These are phyloP conservation scores for Pangasius krempfi DNA, from an alignment of 2,797 vertebrate species.

Conservation along the genomic window DNA sequence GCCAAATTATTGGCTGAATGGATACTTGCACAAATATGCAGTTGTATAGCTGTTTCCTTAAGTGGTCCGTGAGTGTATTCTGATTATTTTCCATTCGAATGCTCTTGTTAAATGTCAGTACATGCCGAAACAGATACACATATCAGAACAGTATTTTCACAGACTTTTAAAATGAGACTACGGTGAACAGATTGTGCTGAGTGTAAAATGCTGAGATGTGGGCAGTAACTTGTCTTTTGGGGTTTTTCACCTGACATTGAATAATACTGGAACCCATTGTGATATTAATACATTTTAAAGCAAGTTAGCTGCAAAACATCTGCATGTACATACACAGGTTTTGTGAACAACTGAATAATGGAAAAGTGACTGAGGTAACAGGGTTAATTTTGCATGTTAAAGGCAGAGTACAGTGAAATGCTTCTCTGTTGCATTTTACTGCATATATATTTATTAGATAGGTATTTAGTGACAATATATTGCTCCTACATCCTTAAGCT, in stretches of 20 bases:
- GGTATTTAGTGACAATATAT: constrained; percentile 20
- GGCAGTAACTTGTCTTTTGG: neutral
- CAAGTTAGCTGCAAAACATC: neutral
- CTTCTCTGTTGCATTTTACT: constrained; percentile 8
- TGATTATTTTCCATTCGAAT: neutral
- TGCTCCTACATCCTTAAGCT: constrained; percentile 51
- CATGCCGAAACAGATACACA: neutral
- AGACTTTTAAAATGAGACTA: neutral
- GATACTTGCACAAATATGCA: neutral
- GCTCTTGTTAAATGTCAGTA: neutral
- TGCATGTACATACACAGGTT: neutral
- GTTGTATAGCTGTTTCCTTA: neutral
- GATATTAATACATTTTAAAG: neutral
- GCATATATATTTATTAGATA: constrained; percentile 23
- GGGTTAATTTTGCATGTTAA: constrained; percentile 22
- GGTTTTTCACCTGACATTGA: neutral
- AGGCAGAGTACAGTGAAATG: constrained; percentile 32
- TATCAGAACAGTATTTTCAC: neutral
- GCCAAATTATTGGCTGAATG: neutral
- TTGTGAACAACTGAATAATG: neutral
- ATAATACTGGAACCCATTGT: neutral
- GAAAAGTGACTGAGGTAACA: constrained; percentile 17
- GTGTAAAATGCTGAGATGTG: neutral
- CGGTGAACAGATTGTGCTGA: too few species aligned
- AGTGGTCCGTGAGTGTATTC: neutral